Conservation (phyloP, 2,113 vertebrate species). For the Mormyrus lacerda region DNA sequence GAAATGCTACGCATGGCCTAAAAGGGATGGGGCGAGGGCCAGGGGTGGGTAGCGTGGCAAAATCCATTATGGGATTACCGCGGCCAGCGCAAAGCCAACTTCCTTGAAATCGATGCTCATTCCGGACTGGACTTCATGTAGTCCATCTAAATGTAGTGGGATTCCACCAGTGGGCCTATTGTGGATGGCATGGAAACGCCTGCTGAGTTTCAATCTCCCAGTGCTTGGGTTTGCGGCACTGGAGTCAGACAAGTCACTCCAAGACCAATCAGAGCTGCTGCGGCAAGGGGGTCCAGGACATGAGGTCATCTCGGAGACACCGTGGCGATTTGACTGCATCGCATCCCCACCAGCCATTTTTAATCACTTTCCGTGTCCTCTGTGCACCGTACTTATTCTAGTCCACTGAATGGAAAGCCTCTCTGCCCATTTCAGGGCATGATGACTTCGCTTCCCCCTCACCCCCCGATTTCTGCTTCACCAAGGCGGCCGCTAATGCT, state of each 20-base stretch:
- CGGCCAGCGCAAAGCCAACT: neutral
- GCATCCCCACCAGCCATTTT: neutral
- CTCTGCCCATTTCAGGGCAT: neutral
- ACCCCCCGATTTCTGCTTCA: neutral
- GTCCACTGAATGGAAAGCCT: neutral
- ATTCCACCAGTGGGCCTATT: neutral
- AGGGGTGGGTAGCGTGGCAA: neutral
- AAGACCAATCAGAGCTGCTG: neutral
- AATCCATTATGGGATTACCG: constrained; percentile 8
- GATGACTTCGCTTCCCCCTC: neutral
- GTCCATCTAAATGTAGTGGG: constrained; percentile 11
- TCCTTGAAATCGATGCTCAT: constrained; percentile 19
- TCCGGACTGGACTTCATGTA: neutral
- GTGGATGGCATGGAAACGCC: constrained; percentile 9
- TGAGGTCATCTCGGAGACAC: neutral
- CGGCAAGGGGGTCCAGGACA: constrained; percentile 7
- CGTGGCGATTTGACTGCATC: neutral
- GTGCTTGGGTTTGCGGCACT: constrained; percentile 13
- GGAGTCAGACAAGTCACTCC: neutral
- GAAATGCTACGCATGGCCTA: neutral
- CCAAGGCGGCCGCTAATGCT: neutral
- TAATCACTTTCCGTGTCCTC: neutral
- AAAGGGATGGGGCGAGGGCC: neutral
- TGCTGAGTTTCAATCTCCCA: constrained; percentile 22
- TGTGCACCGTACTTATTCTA: neutral